Evolutionary conservation across 2,113 vertebrate species (phyloP), one percentile per base, ranked within the genome.

Genomic region (Ramphastos sulfuratus): DNA sequence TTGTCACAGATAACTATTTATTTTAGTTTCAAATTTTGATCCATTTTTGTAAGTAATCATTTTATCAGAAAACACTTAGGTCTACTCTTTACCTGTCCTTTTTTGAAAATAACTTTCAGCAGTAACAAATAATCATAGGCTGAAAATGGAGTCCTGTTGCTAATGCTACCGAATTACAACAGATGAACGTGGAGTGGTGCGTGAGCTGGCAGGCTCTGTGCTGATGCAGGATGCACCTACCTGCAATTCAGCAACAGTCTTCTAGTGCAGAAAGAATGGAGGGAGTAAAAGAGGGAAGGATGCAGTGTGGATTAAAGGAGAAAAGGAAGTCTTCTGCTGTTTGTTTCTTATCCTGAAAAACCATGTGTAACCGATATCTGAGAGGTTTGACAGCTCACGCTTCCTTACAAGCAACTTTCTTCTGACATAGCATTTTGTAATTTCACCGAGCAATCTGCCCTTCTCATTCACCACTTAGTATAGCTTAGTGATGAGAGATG

Each of bases 171-270:
- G 5, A 92, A 7, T n/a, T 90, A 54, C 48, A 64, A 24, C 50
- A 0, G 7, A 30, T 3, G 5, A 48, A 39, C 0, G 0, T n/a
- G 0, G 8, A 54, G 46, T 0, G 1, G 35, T 13, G 17, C 0
- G 0, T 56, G 84, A 93, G 59, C 66, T 82, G 67, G 64, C 1
- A 46, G 30, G n/a, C 24, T 58, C 54, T 56, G 23, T 1, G 0
- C 0, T 4, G 59, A 27, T 33, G 18, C 21, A 52, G 66, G 48
- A 19, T 64, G 66, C 72, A 28, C 37, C 52, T 24, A 8, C 65
- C 39, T 42, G 56, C 25, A 35, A 14, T 63, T 66, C 42, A 73
- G 58, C 15, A 27, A 19, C 30, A 25, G 4, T 44, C 24, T 61
- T 79, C 33, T 31, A 18, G 6, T 54, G 8, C 44, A 31, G 48